Base-by-base conservation (phyloP, 2,888 invertebrate species). In the Balanococcus diminutus region DNA sequence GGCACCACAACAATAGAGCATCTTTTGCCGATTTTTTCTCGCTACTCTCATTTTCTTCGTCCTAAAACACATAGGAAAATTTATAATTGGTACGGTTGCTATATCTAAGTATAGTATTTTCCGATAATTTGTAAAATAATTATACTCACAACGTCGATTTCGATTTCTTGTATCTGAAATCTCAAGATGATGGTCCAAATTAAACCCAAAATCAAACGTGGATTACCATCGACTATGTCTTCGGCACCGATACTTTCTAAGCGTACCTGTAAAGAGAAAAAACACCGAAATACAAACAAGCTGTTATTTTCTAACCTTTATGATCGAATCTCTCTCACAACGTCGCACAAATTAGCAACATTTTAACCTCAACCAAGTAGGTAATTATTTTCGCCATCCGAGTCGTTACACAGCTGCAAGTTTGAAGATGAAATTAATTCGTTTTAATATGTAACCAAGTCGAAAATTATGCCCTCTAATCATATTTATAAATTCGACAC, bases 21-120 rank as follows among this genome's bases (percentile, higher is more conserved):
- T 99, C 99, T 92, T 99, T 99, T 88, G 99, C 99, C 1, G 98
- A 98, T 91, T 97, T 97, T 92, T 98, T 98, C 91, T 99, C 98
- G 36, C 97, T 97, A 88, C 97, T 97, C 90, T 96, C 98, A 90
- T 97, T 96, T 89, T 97, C 97, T 91, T 98, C 97, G 89, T 97
- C 97, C 96, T 96, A 88, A 32, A 75, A 32, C 14, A 14, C 14
- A 56, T 25, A 56, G n/a, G 25, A 25, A 11, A 9, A 22, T 42
- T n/a, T 14, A 25, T 5, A 25, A 28, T n/a, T 16, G 51, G 28
- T 25, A 14, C 16, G 28, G 56, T 83, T 61, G 2, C 19, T 16
- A 51, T 8, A 36, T 9, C 42, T 67, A 67, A 67, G 32, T 28
- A 36, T 67, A 19, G 3, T 36, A 31, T 31, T 14, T n/a, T n/a